Percentiles rank a stretch among this genome's conserved stretches.
These are phyloP conservation scores for Ctenodactylus gundi DNA, from an alignment of 2,113 vertebrate species.

Conservation along the genomic window DNA sequence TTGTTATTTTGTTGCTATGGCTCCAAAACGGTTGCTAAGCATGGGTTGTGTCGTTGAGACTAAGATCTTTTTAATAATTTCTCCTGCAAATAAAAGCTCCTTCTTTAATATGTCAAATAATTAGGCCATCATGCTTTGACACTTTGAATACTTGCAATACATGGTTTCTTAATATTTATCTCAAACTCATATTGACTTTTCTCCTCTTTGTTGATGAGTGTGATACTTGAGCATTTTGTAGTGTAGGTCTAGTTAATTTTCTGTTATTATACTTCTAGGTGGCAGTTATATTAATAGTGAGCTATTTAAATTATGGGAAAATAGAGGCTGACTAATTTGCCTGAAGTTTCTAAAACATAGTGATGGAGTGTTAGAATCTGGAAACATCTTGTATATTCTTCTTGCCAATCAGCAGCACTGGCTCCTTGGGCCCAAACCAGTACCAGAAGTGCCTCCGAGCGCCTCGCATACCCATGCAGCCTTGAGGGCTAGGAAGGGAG, in stretches of 20 bases:
- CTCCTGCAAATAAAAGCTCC: neutral
- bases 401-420: neutral
- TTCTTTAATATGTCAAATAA: neutral
- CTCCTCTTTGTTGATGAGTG: neutral
- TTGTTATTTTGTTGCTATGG: too few species aligned
- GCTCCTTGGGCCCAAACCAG: neutral
- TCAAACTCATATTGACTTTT: neutral
- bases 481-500: neutral
- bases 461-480: accelerated
- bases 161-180: neutral
- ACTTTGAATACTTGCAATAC: neutral
- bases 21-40: too few species aligned
- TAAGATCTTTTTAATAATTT: too few species aligned
- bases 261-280: neutral
- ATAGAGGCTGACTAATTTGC: neutral
- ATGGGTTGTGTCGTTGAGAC: too few species aligned
- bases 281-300: neutral
- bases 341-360: neutral
- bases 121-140: neutral
- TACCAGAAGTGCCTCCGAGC: too few species aligned
- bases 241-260: neutral
- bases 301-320: neutral
- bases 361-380: neutral
- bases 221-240: neutral
- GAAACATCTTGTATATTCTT: neutral